Conservation (phyloP, 2,888 invertebrate genomes). For the Diaperis boleti region DNA sequence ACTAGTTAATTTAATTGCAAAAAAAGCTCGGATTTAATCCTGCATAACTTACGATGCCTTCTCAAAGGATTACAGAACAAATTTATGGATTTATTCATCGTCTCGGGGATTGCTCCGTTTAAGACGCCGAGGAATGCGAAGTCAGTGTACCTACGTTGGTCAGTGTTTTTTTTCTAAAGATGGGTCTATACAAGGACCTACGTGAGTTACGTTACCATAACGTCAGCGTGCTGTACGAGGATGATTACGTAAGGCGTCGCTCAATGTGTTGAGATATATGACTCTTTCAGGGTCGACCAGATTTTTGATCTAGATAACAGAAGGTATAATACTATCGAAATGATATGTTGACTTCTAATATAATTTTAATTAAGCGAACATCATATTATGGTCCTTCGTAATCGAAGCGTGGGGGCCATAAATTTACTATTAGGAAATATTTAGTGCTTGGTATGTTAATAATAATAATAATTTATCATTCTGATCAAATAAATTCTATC, state of each 20-base stretch:
- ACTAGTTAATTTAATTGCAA: background rate
- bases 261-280: background rate
- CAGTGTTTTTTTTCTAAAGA: constrained; percentile 1
- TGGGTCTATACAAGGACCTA: background rate
- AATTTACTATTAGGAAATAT: too few species aligned
- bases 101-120: constrained; percentile 58
- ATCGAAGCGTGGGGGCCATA: too few species aligned
- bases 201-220: background rate
- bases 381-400: constrained; percentile 4
- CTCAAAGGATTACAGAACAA: constrained; percentile 11
- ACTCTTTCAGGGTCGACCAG: constrained; percentile 16
- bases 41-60: constrained; percentile 11
- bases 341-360: constrained; percentile 5
- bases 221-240: constrained; percentile 3
- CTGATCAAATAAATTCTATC: too few species aligned
- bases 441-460: too few species aligned
- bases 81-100: constrained; percentile 18
- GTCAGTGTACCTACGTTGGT: background rate
- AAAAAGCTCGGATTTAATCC: background rate
- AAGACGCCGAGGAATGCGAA: constrained; percentile 58
- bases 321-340: background rate
- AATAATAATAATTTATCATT: too few species aligned
- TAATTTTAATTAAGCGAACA: constrained; percentile 10
- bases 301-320: constrained; percentile 19
- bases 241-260: constrained; percentile 3